Base-by-base conservation (phyloP, 1,140 invertebrate species). In the Mylabris phalerata region DNA sequence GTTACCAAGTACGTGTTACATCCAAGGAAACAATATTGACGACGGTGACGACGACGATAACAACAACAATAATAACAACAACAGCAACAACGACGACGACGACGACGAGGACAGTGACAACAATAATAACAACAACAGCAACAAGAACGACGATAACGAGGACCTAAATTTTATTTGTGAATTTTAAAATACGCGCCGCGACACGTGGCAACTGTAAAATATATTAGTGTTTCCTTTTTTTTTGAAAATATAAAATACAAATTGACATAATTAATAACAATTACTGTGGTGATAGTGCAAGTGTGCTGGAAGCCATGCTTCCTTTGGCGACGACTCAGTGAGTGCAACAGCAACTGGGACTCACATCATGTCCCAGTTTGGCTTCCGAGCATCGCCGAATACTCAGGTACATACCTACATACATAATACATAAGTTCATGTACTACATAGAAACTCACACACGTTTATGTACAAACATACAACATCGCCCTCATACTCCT, bases 301-400 rank as follows among this genome's bases (percentile, higher is more conserved):
- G 59, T 61, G 62, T 69, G 59, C 62, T 45, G 67, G 65, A 65
- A 66, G 71, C 69, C 65, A 74, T 74, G 72, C 68, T 70, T 72
- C 67, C 67, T 54, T 59, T 65, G 66, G 63, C 65, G 67, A 65
- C 67, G 66, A 63, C 63, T 68, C 71, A 74, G 66, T 72, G 71
- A 73, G 71, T 68, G 67, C 63, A 67, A 57, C 58, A 58, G 59
- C 57, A 66, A 73, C 74, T 76, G 78, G 79, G 76, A 77, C 78
- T 77, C 78, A 75, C 78, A 82, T 70, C 79, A 83, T 82, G 79
- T 83, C 82, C 78, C 81, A 82, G 78, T 83, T 83, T 79, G 82
- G 80, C 70, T 82, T 82, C 71, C 76, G 80, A 77, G 78, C 80
- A 77, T 84, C 82, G 69, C 82, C 82, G 70, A 82, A 78, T 77